Conservation (phyloP, 2,888 invertebrate genomes). For the Xestia xanthographa region DNA sequence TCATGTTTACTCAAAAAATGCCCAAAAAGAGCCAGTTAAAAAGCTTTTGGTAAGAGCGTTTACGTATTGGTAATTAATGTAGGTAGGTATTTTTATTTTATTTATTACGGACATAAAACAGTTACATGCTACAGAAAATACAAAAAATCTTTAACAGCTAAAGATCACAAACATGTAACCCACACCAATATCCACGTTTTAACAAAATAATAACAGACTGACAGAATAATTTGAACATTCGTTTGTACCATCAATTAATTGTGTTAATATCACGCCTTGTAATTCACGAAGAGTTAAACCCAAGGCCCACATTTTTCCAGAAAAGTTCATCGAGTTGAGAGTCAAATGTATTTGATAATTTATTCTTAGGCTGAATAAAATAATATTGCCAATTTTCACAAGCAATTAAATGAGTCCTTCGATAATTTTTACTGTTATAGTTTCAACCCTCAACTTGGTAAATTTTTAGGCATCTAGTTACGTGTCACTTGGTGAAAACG, state of each 20-base stretch:
- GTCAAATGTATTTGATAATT: not conserved
- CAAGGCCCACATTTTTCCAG: not conserved
- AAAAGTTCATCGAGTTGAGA: too few relatives aligned
- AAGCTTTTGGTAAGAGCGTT: slow-evolving; percentile 28
- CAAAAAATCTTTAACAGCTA: too few relatives aligned
- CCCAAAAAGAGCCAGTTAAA: not conserved
- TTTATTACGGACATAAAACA: too few relatives aligned
- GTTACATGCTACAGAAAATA: too few relatives aligned
- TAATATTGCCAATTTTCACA: not conserved
- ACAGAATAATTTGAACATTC: not conserved
- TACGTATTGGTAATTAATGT: too few relatives aligned
- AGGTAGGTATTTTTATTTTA: too few relatives aligned
- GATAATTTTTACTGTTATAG: not conserved
- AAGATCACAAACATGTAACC: too few relatives aligned
- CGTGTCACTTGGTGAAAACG: not conserved
- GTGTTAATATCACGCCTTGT: not conserved
- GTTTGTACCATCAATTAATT: not conserved
- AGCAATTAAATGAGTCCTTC: not conserved
- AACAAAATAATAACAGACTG: too few relatives aligned
- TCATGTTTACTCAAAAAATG: not conserved
- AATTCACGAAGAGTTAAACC: not conserved
- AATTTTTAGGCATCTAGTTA: not conserved
- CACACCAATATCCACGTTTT: too few relatives aligned
- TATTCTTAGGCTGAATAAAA: not conserved
- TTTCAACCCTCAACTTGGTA: not conserved